phyloP scores from a whole-genome alignment of 2,797 vertebrate species.

The Sebastes umbrosus region DNA sequence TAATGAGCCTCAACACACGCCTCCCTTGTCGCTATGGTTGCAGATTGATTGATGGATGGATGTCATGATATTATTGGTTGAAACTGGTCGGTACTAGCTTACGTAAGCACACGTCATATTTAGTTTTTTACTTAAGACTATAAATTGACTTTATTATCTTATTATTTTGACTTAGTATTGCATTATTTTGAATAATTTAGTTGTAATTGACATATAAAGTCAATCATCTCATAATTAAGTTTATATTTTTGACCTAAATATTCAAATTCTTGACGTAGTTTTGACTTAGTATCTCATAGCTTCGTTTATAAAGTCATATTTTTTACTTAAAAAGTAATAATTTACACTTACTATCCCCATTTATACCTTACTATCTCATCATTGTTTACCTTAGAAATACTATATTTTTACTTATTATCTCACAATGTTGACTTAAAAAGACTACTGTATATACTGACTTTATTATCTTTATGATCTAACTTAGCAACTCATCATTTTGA shows the following conservation, averaged over 20 bases:
- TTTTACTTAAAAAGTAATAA: neutral
- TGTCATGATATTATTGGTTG: too few species aligned
- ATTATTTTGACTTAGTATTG: accelerated
- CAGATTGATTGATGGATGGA: too few species aligned
- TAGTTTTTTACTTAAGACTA: neutral
- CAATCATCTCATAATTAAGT: neutral
- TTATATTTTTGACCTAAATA: neutral
- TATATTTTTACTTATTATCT: neutral
- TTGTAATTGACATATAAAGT: neutral
- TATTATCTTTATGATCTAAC: neutral
- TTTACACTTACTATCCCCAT: neutral
- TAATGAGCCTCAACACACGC: accelerated
- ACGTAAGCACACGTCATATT: too few species aligned
- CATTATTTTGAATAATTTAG: neutral
- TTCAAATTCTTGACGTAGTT: neutral
- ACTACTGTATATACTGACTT: too few species aligned
- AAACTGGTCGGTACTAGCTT: too few species aligned
- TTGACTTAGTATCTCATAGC: too few species aligned
- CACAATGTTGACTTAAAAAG: too few species aligned
- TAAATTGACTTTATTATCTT: neutral
- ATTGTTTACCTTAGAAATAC: neutral
- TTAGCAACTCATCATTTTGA: neutral
- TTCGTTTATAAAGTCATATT: too few species aligned
- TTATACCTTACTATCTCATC: neutral
- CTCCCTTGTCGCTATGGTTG: too few species aligned